Base-by-base conservation (phyloP, 2,797 vertebrate species). In the Graptemys geographica region DNA sequence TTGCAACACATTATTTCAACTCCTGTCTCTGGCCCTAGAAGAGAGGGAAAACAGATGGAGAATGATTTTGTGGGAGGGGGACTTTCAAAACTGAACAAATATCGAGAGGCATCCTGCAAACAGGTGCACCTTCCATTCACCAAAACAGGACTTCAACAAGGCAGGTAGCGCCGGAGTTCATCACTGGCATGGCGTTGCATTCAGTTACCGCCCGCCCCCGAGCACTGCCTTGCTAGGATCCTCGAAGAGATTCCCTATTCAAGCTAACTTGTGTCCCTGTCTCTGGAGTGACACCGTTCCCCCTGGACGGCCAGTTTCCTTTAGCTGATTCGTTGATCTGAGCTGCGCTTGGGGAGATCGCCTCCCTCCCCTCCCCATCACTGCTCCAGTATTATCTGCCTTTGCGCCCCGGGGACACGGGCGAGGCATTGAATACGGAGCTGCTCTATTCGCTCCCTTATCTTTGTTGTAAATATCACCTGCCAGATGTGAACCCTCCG, bases 351-450 rank as follows among this genome's bases (percentile, higher is more conserved):
- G 56, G 53, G 21, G 53, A 28, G 56, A 6, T 18, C 55, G 21
- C 55, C 59, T 33, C 59, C 59, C 59, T 1, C 52, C 41, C n/a
- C 31, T 31, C 57, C 28, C 28, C 13, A 62, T 28, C 57, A 31
- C 11, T 59, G 53, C 27, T 69, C n/a, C 21, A 4, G 65, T 37
- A 10, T 6, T 7, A 25, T 23, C 69, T 72, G 65, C 18, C 65
- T 33, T 6, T 31, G 57, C 57, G 6, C 13, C 57, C 78, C 12
- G 1, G 0, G 41, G 5, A 15, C 59, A 7, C 0, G 5, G 52
- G 37, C 3, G n/a, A 41, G n/a, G 37, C 21, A 11, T 3, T 5
- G n/a, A 11, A 8, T 4, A 37, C 19, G 10, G 19, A 23, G 11
- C 69, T 41, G 69, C 65, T 23, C 65, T 15, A 25, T 4, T 55